Evolutionary conservation across 2,113 vertebrate genomes (phyloP).

Genomic region (Psittacara wagleri): DNA sequence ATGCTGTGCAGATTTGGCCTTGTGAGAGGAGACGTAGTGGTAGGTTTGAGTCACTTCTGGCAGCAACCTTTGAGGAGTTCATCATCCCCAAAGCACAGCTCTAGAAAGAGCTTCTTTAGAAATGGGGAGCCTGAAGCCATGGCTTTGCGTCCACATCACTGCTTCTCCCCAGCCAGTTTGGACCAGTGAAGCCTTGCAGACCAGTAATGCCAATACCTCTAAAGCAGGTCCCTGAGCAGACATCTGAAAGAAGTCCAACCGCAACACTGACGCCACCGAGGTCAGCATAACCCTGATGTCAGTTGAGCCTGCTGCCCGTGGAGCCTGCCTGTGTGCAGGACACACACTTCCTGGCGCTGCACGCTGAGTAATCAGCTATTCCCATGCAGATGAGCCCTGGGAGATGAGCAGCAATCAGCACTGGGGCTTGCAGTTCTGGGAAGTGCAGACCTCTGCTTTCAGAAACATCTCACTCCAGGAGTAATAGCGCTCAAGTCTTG

Average conservation of each 20-base stretch:
- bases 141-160: not conserved
- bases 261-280: not conserved
- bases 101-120: not conserved
- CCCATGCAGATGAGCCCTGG: conserved; percentile 27
- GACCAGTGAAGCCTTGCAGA: not conserved
- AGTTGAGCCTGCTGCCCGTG: not conserved
- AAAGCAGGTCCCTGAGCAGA: not conserved
- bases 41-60: not conserved
- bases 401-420: conserved; percentile 2
- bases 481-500: conserved; percentile 52
- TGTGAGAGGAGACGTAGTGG: fast-evolving
- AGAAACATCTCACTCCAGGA: conserved; percentile 45
- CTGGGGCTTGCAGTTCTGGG: conserved; percentile 10
- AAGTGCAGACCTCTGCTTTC: not conserved
- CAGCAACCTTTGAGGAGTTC: not conserved
- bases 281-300: not conserved
- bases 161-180: not conserved
- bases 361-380: conserved; percentile 35
- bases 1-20: not conserved
- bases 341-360: not conserved
- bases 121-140: not conserved
- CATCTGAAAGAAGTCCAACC: not conserved
- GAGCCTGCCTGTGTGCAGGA: not conserved
- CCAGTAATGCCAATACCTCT: not conserved
- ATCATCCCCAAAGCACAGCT: not conserved